Conservation (phyloP, 92 coral and sea anemone species). For the Umimayanthus chanpuru region DNA sequence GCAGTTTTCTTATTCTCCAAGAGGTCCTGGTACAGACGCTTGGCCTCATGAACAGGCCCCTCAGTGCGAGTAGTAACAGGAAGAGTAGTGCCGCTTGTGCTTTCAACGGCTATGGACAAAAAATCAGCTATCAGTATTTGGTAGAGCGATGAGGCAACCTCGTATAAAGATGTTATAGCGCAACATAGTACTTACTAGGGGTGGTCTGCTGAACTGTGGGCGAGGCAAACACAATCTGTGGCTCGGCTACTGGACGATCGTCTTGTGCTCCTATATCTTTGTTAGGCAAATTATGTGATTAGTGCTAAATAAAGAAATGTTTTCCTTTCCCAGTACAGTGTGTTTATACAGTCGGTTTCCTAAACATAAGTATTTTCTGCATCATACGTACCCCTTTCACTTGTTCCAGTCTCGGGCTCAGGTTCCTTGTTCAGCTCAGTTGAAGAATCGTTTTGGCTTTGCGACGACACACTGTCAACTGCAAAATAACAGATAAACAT, state of each 20-base stretch:
- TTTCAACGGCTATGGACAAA: conserved; percentile 1
- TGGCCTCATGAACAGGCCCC: conserved; percentile 9
- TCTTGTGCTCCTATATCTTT: background rate
- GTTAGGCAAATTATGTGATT: background rate
- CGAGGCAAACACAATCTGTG: background rate
- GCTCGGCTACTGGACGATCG: conserved; percentile 8
- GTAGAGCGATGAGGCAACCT: too few relatives aligned
- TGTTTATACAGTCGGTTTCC: too few relatives aligned
- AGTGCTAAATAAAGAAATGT: too few relatives aligned
- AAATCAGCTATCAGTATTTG: background rate
- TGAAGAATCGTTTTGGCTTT: too few relatives aligned
- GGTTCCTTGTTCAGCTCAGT: too few relatives aligned
- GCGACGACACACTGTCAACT: too few relatives aligned
- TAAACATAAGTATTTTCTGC: too few relatives aligned
- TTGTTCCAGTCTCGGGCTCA: too few relatives aligned
- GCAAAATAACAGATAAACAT: too few relatives aligned
- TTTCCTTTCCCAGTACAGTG: too few relatives aligned
- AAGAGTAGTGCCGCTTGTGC: background rate
- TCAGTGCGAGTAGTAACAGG: background rate
- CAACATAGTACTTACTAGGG: background rate
- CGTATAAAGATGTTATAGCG: too few relatives aligned
- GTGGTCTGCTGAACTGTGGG: conserved; percentile 4
- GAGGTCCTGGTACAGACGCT: conserved; percentile 13
- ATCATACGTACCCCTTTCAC: background rate
- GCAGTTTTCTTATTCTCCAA: background rate